Evolutionary conservation across 2,113 vertebrate genomes (phyloP), one percentile per base, ranked within the genome.

Genomic region (Thryonomys swinderianus): DNA sequence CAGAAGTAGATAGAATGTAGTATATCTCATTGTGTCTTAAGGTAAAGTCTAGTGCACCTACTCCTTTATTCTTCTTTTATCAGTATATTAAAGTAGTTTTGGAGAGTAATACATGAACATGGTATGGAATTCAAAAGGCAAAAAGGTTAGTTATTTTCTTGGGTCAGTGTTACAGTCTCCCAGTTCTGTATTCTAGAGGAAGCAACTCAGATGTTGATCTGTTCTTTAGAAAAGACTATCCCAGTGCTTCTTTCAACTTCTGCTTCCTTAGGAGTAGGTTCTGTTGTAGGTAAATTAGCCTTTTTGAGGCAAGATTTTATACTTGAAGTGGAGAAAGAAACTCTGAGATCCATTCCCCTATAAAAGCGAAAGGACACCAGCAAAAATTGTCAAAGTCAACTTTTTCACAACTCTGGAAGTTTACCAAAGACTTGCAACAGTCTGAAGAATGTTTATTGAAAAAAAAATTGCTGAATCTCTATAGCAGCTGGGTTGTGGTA

Each of bases 331-430:
- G 14, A 59, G 21, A 82, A 45, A 95, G 83, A 40, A 87, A 30
- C 57, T 78, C 85, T 45, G 40, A 79, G 90, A 88, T 61, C 18
- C 55, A 9, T 57, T 88, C 27, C 6, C 85, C 53, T 20, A 48
- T 74, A 62, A 93, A 88, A 94, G 55, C 45, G 67, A 87, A 59
- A 73, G 13, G 45, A 59, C 17, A 40, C 53, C 88, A 66, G 45
- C 55, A 59, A 71, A 85, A 88, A 61, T 69, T 25, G 66, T 82
- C 66, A 82, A 55, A 89, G 69, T 78, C 7, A 78, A 87, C 45
- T 79, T 94, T 91, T 85, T 81, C 71, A 90, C 32, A 94, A 57
- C 34, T 82, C n/a, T 88, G 32, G 53, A 92, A 88, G 85, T 90
- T 73, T 91, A 57, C 53, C 59, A 69, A 84, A 93, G 7, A 51